Evolutionary conservation across 92 coral and sea anemone genomes (phyloP).

Genomic region (Porites divaricata): DNA sequence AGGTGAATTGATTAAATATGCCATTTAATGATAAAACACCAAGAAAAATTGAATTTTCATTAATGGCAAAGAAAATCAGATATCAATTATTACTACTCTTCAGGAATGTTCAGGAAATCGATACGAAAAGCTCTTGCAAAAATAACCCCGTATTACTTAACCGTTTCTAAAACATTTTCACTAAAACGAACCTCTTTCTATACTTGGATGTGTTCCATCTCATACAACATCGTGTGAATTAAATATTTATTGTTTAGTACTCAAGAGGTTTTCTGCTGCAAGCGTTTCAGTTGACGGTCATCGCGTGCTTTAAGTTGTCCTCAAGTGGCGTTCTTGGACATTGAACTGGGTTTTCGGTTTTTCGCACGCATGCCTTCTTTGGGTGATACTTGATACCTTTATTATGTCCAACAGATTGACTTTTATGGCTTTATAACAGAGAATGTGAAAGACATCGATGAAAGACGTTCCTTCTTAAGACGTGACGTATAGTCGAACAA

Average conservation of each 20-base stretch:
- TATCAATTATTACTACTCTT: too few species aligned
- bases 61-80: not conserved
- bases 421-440: constrained; percentile 32
- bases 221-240: constrained; percentile 10
- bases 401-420: constrained; percentile 9
- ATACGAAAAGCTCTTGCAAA: not conserved
- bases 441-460: constrained; percentile 17
- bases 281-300: not conserved
- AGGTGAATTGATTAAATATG: not conserved
- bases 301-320: constrained; percentile 15
- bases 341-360: not conserved
- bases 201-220: constrained; percentile 38
- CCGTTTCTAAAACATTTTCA: not conserved
- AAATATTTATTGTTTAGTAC: constrained; percentile 44
- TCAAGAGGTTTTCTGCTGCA: constrained; percentile 20
- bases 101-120: not conserved
- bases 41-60: constrained; percentile 15
- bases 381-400: constrained; percentile 7
- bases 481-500: constrained; percentile 13
- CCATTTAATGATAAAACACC: not conserved
- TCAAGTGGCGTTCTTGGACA: constrained; percentile 5
- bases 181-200: not conserved
- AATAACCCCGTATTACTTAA: not conserved
- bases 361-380: constrained; percentile 7
- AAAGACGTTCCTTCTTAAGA: constrained; percentile 15